Conservation (phyloP, 2,113 vertebrate genomes). For the Telmatochromis sp. region DNA sequence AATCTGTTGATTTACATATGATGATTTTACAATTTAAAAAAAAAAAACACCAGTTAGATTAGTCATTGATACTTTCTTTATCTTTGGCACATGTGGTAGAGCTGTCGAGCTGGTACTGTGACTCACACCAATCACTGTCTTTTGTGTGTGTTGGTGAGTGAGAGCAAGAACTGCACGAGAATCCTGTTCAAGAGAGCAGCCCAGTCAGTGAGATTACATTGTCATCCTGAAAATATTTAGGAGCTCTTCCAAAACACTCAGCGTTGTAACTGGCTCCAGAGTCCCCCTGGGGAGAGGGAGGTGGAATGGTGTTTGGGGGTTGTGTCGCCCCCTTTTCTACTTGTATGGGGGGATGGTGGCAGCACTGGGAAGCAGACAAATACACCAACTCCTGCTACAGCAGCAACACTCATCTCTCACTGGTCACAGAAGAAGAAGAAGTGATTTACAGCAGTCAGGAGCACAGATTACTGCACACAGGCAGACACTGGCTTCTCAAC, state of each 20-base stretch:
- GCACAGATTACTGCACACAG: conserved; percentile 17
- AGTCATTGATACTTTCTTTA: not conserved
- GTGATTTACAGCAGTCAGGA: conserved; percentile 35
- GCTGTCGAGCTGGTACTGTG: not conserved
- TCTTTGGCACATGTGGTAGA: not conserved
- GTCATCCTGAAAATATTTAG: conserved; percentile 74
- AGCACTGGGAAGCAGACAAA: conserved; percentile 43
- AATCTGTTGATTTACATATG: not conserved
- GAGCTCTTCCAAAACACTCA: conserved; percentile 71
- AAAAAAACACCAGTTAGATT: not conserved
- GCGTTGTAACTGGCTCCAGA: conserved; percentile 67
- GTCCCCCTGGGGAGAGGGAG: conserved; percentile 54
- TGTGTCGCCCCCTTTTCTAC: not conserved
- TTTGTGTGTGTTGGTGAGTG: not conserved
- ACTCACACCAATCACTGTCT: not conserved
- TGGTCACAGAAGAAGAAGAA: not conserved
- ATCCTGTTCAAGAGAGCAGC: conserved; percentile 48
- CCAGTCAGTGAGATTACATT: conserved; percentile 66
- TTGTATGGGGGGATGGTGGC: not conserved
- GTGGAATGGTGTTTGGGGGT: conserved; percentile 2
- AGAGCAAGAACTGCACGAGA: conserved; percentile 41
- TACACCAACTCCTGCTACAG: conserved; percentile 43
- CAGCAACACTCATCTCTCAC: conserved; percentile 29
- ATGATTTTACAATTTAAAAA: not conserved
- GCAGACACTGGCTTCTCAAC: not conserved